A percentile compares a stretch with the other conserved stretches of the same genome.
Evolutionary conservation across 2,888 invertebrate genomes (phyloP).

Genomic region (Temnothorax rugatulus): DNA sequence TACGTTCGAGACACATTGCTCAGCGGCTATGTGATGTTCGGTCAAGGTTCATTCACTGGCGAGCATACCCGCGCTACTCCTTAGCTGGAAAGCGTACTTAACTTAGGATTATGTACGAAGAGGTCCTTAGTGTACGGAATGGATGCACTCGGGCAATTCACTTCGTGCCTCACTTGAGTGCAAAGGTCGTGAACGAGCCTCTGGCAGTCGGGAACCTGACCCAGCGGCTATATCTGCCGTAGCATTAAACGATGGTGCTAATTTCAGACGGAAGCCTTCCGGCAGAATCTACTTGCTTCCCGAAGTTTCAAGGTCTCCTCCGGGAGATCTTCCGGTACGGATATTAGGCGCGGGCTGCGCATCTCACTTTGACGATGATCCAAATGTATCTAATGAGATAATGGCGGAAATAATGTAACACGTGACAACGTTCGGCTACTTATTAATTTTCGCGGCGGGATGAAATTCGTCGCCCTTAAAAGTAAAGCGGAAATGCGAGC

Average conservation of each 20-base stretch:
- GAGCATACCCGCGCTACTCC: slow-evolving; percentile 4
- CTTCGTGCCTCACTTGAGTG: slow-evolving; percentile 15
- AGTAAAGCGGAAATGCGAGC: background rate
- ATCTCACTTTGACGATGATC: slow-evolving; percentile 12
- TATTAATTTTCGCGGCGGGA: slow-evolving; percentile 13
- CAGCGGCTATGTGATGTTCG: background rate
- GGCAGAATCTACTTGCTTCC: slow-evolving; percentile 52
- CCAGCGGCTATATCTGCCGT: slow-evolving; percentile 52
- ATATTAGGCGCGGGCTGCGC: slow-evolving; percentile 13
- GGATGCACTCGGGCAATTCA: slow-evolving; percentile 45
- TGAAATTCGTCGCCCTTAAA: background rate
- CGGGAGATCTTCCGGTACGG: slow-evolving; percentile 63
- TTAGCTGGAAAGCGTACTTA: slow-evolving; percentile 59
- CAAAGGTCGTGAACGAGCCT: slow-evolving; percentile 63
- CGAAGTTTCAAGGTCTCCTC: slow-evolving; percentile 74
- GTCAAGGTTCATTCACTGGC: background rate
- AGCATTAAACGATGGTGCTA: slow-evolving; percentile 67
- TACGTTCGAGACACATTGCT: slow-evolving; percentile 1
- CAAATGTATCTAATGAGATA: slow-evolving; percentile 1
- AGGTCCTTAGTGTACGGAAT: slow-evolving; percentile 50
- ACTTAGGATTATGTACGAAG: slow-evolving; percentile 55
- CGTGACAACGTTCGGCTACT: background rate
- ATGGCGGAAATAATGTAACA: background rate
- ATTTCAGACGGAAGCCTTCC: slow-evolving; percentile 63
- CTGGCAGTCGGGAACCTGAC: slow-evolving; percentile 39